Conservation (phyloP, 2,797 vertebrate genomes). For the Bryconaethiops microstoma region DNA sequence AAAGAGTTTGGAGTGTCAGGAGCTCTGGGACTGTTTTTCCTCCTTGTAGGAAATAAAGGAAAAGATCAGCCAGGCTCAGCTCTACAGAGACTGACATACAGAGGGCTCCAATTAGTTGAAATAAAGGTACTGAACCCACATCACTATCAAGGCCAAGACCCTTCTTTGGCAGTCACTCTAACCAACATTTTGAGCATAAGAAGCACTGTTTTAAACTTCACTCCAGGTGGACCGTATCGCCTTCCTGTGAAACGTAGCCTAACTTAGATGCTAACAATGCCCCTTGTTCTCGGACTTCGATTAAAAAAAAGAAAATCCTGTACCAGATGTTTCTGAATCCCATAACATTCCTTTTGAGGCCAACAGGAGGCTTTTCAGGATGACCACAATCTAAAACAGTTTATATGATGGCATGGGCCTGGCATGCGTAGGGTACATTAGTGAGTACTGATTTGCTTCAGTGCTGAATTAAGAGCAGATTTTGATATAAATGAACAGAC, state of each 20-base stretch:
- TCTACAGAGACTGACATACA: constrained; percentile 30
- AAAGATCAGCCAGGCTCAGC: constrained; percentile 57
- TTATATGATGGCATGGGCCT: constrained; percentile 38
- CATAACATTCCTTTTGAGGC: constrained; percentile 23
- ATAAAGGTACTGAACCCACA: constrained; percentile 7
- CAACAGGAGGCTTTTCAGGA: constrained; percentile 10
- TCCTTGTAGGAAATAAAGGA: background rate
- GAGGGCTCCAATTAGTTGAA: constrained; percentile 39
- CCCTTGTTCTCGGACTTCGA: background rate
- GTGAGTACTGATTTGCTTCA: constrained; percentile 11
- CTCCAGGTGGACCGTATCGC: background rate
- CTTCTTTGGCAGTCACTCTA: background rate
- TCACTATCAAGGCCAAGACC: background rate
- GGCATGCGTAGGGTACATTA: constrained; percentile 35
- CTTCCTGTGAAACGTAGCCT: background rate
- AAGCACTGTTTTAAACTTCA: background rate
- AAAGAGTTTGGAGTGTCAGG: constrained; percentile 31
- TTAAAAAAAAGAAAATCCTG: constrained; percentile 32
- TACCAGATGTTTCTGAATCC: constrained; percentile 45
- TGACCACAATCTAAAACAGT: constrained; percentile 27
- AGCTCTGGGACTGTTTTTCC: constrained; percentile 47
- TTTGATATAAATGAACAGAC: constrained; percentile 35
- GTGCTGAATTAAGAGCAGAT: constrained; percentile 23
- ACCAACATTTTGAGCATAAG: background rate
- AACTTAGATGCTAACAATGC: constrained; percentile 14